Percentiles rank a stretch among this genome's conserved stretches.
Evolutionary conservation across 2,888 invertebrate species (phyloP).

Genomic region (Myopa testacea): DNA sequence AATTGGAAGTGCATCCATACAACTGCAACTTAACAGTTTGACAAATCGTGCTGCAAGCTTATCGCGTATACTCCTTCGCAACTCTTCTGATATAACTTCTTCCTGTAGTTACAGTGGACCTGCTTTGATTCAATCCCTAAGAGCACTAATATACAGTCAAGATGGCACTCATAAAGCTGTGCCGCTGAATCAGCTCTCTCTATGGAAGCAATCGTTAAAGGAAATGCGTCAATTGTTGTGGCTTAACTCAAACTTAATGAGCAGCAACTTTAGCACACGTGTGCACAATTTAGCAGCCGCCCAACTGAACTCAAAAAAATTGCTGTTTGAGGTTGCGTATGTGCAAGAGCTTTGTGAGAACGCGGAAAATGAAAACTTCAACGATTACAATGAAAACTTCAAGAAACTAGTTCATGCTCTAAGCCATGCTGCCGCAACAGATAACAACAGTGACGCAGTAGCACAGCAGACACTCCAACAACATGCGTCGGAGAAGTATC

Average conservation of each 20-base stretch:
- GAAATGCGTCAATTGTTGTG: conserved; percentile 71
- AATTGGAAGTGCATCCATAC: conserved; percentile 46
- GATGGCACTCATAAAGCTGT: conserved; percentile 60
- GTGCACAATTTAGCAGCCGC: conserved; percentile 47
- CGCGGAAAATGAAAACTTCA: conserved; percentile 49
- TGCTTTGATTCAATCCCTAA: conserved; percentile 54
- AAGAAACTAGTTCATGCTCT: conserved; percentile 51
- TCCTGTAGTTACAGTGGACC: conserved; percentile 59
- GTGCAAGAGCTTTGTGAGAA: conserved; percentile 50
- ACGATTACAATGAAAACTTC: conserved; percentile 54
- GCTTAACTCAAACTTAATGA: conserved; percentile 65
- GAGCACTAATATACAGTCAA: conserved; percentile 55
- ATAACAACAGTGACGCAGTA: background rate
- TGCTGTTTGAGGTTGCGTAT: conserved; percentile 59
- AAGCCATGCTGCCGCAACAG: conserved; percentile 7
- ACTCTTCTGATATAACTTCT: conserved; percentile 52
- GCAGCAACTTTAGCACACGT: conserved; percentile 45
- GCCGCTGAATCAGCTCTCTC: conserved; percentile 59
- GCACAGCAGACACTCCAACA: background rate
- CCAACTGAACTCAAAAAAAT: conserved; percentile 51
- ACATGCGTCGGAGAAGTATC: conserved; percentile 45
- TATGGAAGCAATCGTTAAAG: conserved; percentile 59
- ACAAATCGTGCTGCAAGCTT: conserved; percentile 52
- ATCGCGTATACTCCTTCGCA: conserved; percentile 26
- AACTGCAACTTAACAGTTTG: conserved; percentile 57